Percentiles rank a stretch among this genome's conserved stretches.
These are phyloP conservation scores for Podarcis lilfordi DNA, from an alignment of 2,797 vertebrate species.

Conservation along the genomic window DNA sequence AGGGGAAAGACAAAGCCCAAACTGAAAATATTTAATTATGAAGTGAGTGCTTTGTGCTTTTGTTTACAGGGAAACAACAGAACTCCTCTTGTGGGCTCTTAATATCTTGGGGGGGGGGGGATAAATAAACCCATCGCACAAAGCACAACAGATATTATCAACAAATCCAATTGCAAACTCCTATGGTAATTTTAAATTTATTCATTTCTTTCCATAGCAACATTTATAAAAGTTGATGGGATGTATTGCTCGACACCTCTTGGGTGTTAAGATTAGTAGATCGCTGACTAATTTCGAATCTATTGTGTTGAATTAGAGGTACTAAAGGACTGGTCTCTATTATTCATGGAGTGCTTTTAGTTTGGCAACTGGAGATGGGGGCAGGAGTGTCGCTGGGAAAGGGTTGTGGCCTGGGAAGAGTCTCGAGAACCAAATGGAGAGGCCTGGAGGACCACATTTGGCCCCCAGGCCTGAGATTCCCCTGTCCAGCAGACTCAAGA, in stretches of 20 bases:
- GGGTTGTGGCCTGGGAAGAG: too few species aligned
- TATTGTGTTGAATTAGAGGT: too few species aligned
- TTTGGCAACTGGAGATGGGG: too few species aligned
- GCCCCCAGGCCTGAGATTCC: too few species aligned
- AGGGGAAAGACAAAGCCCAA: not conserved
- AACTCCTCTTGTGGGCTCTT: not conserved
- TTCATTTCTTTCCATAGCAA: not conserved
- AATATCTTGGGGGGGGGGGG: not conserved
- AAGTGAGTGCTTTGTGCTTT: not conserved
- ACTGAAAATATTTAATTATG: slow-evolving; percentile 60
- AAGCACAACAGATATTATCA: not conserved
- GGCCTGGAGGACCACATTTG: too few species aligned
- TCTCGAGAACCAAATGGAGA: too few species aligned
- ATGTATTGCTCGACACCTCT: not conserved
- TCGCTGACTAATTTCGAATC: too few species aligned
- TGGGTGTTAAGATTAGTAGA: too few species aligned
- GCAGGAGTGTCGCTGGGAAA: too few species aligned
- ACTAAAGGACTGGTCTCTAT: too few species aligned
- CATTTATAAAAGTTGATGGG: not conserved
- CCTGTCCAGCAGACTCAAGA: too few species aligned
- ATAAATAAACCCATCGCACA: not conserved
- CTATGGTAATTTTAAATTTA: not conserved
- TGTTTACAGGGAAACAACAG: slow-evolving; percentile 12
- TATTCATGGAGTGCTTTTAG: too few species aligned
- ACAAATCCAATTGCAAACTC: not conserved